phyloP scores from a whole-genome alignment of 2,113 vertebrate genomes.

The Sinocyclocheilus rhinocerous region DNA sequence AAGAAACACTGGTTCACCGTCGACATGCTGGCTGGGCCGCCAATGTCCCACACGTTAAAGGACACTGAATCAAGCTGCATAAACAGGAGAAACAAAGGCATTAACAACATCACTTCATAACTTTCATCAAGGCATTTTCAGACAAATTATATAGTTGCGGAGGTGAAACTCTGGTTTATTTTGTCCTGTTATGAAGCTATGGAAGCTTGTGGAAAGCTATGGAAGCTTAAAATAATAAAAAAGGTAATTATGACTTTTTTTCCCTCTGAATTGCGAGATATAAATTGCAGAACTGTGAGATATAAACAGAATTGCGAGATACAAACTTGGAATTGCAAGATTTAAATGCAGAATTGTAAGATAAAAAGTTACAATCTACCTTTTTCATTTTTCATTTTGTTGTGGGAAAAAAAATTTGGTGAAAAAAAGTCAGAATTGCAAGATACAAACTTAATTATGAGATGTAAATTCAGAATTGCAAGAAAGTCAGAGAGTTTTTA shows the following conservation, averaged over 20 bases:
- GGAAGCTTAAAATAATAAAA: not conserved
- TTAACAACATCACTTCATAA: not conserved
- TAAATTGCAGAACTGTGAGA: not conserved
- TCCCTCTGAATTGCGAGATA: not conserved
- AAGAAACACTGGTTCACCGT: conserved; percentile 99
- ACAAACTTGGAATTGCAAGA: too few species aligned
- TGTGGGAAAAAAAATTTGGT: too few species aligned
- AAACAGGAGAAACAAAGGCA: conserved; percentile 63
- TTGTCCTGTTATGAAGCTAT: not conserved
- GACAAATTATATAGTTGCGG: not conserved
- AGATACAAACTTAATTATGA: not conserved
- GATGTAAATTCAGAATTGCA: not conserved
- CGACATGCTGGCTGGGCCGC: conserved; percentile 90
- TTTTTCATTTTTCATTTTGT: too few species aligned
- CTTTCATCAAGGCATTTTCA: not conserved
- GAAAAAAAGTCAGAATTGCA: not conserved
- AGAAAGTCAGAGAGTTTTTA: too few species aligned
- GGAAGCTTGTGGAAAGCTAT: too few species aligned
- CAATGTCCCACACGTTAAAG: conserved; percentile 96
- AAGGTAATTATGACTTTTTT: not conserved
- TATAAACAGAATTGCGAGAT: not conserved
- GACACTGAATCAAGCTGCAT: conserved; percentile 86
- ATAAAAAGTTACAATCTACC: too few species aligned
- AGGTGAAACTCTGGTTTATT: not conserved
- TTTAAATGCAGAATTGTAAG: too few species aligned